A percentile compares a stretch with the other conserved stretches of the same genome.
These are phyloP conservation scores for Myotis davidii DNA, from an alignment of 2,113 vertebrate species.

Conservation along the genomic window DNA sequence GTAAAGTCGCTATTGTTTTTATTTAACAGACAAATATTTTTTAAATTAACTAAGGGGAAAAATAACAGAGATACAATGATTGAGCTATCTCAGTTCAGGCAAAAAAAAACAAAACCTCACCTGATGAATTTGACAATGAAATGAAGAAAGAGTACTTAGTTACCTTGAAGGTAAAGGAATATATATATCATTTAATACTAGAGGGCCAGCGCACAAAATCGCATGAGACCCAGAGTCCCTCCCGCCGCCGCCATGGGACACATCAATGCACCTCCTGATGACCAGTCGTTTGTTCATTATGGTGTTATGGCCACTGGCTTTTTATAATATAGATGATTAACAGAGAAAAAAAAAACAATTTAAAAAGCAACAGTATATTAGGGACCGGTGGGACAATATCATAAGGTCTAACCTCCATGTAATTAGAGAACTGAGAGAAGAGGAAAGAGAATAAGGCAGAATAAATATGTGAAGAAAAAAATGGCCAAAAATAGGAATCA, in stretches of 20 bases:
- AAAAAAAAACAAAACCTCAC: not conserved
- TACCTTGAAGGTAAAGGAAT: not conserved
- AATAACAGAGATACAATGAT: not conserved
- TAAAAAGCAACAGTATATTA: not conserved
- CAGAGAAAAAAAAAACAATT: not conserved
- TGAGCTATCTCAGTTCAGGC: not conserved
- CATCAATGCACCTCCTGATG: too few species aligned
- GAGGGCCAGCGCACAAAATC: too few species aligned
- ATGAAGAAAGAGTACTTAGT: not conserved
- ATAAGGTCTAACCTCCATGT: not conserved
- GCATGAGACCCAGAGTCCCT: too few species aligned
- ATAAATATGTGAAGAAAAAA: not conserved
- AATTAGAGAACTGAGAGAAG: not conserved
- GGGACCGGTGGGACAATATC: not conserved
- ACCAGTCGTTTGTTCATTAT: too few species aligned
- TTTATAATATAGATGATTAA: not conserved
- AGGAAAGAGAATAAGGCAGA: not conserved
- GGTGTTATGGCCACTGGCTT: too few species aligned
- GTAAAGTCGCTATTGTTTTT: not conserved
- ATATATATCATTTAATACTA: not conserved
- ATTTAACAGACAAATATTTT: not conserved
- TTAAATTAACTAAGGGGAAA: not conserved
- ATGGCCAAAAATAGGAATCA: not conserved
- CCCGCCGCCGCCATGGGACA: too few species aligned
- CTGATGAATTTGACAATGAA: not conserved